Percentiles rank a stretch among this genome's conserved stretches.
These are phyloP conservation scores for Lysiphlebus fabarum DNA, from an alignment of 1,140 invertebrate genomes.

Conservation along the genomic window DNA sequence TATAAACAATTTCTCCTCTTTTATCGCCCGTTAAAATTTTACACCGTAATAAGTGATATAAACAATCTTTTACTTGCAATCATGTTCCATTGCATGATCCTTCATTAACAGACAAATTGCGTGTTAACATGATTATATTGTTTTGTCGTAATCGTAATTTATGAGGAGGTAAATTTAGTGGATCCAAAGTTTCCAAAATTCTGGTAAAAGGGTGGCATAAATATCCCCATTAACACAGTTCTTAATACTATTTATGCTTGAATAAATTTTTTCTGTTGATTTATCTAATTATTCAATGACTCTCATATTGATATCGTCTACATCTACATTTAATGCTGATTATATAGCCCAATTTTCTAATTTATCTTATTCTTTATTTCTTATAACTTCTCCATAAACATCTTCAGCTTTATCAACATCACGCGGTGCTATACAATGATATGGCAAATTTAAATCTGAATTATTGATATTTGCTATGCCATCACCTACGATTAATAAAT, in stretches of 20 bases:
- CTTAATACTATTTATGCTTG: background rate
- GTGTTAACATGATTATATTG: conserved; percentile 11
- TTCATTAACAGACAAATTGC: conserved; percentile 17
- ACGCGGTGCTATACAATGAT: conserved; percentile 3
- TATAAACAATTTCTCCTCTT: conserved; percentile 19
- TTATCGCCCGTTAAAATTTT: conserved; percentile 21
- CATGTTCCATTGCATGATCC: conserved; percentile 28
- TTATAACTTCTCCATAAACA: conserved; percentile 17
- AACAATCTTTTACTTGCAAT: conserved; percentile 23
- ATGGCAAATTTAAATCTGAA: conserved; percentile 18
- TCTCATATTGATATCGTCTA: conserved; percentile 24
- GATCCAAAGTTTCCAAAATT: conserved; percentile 23
- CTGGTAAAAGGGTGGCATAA: conserved; percentile 11
- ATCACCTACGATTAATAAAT: conserved; percentile 24
- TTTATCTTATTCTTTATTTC: conserved; percentile 17
- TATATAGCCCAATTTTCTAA: conserved; percentile 21
- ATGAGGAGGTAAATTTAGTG: conserved; percentile 6
- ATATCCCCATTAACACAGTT: background rate
- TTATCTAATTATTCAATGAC: conserved; percentile 21
- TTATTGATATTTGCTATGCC: conserved; percentile 12
- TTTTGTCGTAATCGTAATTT: conserved; percentile 14
- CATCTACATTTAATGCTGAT: conserved; percentile 22
- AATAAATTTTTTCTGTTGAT: conserved; percentile 15
- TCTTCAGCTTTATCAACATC: conserved; percentile 13
- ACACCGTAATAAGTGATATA: conserved; percentile 23